These are phyloP conservation scores for Halcyon leucocephala DNA, from an alignment of 2,797 vertebrate genomes.

Conservation along the genomic window DNA sequence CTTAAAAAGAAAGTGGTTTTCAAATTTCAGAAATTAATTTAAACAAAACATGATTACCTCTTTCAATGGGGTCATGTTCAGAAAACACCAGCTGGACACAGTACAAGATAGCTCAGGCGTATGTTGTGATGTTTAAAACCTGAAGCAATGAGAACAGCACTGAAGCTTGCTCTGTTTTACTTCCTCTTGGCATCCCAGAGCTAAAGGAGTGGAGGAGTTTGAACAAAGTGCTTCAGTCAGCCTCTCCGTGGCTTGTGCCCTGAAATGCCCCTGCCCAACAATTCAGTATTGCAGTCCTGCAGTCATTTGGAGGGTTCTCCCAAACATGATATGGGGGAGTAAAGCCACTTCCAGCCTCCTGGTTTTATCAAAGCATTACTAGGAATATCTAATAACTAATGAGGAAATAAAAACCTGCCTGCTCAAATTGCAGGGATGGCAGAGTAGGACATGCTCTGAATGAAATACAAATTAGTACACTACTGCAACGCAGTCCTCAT, in stretches of 20 bases:
- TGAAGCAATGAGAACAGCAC: neutral
- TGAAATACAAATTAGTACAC: neutral
- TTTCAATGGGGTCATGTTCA: neutral
- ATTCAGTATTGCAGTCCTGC: neutral
- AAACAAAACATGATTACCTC: neutral
- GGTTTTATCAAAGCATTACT: neutral
- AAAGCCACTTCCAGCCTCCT: neutral
- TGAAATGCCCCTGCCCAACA: conserved; percentile 36
- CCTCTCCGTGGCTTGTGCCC: neutral
- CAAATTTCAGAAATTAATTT: neutral
- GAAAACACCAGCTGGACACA: neutral
- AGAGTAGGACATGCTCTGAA: neutral
- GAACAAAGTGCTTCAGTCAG: conserved; percentile 50
- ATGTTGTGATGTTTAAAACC: neutral
- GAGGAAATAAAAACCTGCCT: neutral
- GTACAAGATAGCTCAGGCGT: neutral
- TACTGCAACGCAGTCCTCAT: neutral
- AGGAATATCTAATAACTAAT: neutral
- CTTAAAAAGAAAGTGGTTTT: neutral
- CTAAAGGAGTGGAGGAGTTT: neutral
- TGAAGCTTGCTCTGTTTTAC: conserved; percentile 34
- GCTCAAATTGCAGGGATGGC: neutral
- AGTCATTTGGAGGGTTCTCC: neutral
- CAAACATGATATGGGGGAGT: neutral
- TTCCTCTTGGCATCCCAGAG: conserved; percentile 12